Percentiles rank a stretch among this genome's conserved stretches.
Conservation (phyloP, 1,140 invertebrate genomes). For the Hestina assimilis region DNA sequence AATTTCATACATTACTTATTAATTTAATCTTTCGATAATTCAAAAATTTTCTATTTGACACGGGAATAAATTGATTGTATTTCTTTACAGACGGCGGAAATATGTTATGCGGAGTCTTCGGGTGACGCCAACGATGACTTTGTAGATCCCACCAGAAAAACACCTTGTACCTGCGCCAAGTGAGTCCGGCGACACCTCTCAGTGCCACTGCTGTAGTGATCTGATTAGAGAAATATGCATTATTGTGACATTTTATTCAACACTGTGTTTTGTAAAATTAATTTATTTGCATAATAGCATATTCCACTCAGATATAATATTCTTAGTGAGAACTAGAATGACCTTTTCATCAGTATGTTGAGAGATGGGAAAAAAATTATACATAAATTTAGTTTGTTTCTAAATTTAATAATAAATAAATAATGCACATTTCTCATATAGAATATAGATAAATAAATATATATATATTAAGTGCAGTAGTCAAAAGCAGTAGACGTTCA, state of each 20-base stretch:
- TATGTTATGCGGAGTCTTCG: constrained; percentile 47
- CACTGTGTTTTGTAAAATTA: background rate
- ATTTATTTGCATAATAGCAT: background rate
- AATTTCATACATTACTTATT: too few relatives aligned
- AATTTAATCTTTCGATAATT: too few relatives aligned
- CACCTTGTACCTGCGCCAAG: constrained; percentile 88
- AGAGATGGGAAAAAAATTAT: too few relatives aligned
- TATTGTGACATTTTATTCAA: background rate
- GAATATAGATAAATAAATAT: constrained; percentile 8
- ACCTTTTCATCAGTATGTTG: too few relatives aligned
- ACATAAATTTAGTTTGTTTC: too few relatives aligned
- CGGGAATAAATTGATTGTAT: background rate
- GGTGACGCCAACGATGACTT: constrained; percentile 84
- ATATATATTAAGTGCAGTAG: constrained; percentile 41
- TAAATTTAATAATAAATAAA: background rate
- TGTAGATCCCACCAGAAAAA: constrained; percentile 89
- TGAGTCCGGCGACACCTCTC: constrained; percentile 64
- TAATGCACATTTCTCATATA: constrained; percentile 16
- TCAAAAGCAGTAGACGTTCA: constrained; percentile 56
- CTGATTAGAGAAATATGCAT: constrained; percentile 19
- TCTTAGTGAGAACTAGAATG: too few relatives aligned
- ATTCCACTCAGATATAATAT: too few relatives aligned
- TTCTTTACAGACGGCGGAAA: constrained; percentile 75
- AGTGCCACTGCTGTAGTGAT: constrained; percentile 10
- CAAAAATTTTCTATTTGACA: background rate